Percentiles rank a stretch among this genome's conserved stretches.
Evolutionary conservation across 2,888 invertebrate species (phyloP).

Genomic region (Hirudinaria manillensis): DNA sequence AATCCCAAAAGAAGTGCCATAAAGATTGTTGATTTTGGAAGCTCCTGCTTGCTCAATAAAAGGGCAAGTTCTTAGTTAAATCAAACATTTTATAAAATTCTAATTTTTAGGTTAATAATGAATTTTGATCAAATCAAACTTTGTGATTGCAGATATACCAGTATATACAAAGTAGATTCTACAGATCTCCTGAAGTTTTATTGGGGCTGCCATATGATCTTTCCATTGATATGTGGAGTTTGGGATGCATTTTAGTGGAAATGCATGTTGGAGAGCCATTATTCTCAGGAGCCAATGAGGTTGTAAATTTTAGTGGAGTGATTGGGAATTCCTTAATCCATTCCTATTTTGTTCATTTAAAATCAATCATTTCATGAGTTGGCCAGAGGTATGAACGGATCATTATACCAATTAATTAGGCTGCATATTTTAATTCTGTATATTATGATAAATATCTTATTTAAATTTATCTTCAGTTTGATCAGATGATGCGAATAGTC

Average conservation of each 20-base stretch:
- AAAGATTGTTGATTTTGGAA: constrained; percentile 99
- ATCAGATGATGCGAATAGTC: constrained; percentile 99
- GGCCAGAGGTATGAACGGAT: background rate
- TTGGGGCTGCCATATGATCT: constrained; percentile 97
- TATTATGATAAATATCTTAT: too few relatives aligned
- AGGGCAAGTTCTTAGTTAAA: constrained; percentile 59
- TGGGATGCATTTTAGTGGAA: constrained; percentile 97
- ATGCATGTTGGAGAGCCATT: constrained; percentile 99
- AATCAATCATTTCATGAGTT: background rate
- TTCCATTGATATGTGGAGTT: constrained; percentile 99
- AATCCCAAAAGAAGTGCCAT: constrained; percentile 99
- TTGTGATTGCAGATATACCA: constrained; percentile 67
- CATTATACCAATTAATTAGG: background rate
- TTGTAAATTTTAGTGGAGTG: constrained; percentile 61
- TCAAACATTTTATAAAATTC: background rate
- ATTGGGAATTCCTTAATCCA: too few relatives aligned
- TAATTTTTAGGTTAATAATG: background rate
- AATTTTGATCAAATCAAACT: background rate
- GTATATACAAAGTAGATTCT: constrained; percentile 90
- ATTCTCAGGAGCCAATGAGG: constrained; percentile 96
- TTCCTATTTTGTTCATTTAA: too few relatives aligned
- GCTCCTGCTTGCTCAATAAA: constrained; percentile 98
- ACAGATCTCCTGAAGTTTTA: constrained; percentile 86
- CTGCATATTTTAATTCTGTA: too few relatives aligned
- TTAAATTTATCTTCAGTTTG: constrained; percentile 61